Base-by-base conservation (phyloP, 2,888 invertebrate species). In the Trachelus tabidus region DNA sequence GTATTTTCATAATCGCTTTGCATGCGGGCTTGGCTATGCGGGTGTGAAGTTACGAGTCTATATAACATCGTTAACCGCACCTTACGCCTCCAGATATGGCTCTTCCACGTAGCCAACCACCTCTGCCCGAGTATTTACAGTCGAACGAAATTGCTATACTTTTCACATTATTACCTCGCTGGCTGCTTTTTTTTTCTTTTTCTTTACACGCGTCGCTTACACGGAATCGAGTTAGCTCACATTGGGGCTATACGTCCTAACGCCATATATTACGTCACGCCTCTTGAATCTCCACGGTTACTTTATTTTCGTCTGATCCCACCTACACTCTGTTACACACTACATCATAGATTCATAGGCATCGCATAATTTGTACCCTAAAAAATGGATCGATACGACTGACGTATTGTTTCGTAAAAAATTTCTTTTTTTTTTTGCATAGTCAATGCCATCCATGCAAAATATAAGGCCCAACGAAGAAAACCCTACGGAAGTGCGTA, bases 401-500 rank as follows among this genome's bases (percentile, higher is more conserved):
- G 1, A 2, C 2, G 23, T 23, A 23, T 6, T 40, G 15, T 56
- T 23, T 23, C 9, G 23, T 1, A 40, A 37, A 40, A 15, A 15
- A 40, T 15, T 15, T 2, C 12, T 1, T 40, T 2, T 3, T 37
- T 40, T 35, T 35, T 40, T 40, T 6, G 1, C 0, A 15, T 23
- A 23, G 15, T 40, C 23, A 40, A 6, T 6, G 40, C 4, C 40
- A 40, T 40, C 1, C 15, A 40, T 6, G 15, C 23, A 6, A 23
- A 40, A 40, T 15, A 1, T 15, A 56, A 23, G 6, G 56, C 23
- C 9, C 56, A 23, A 56, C 56, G 56, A 56, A 56, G 76, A 71
- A 40, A 31, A 71, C 75, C 78, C 79, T 80, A 76, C 78, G 84
- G 83, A 87, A 84, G 81, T 81, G 82, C 80, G 81, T 84, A 80